Conservation (phyloP, 2,113 vertebrate species). For the Maccullochella peelii region DNA sequence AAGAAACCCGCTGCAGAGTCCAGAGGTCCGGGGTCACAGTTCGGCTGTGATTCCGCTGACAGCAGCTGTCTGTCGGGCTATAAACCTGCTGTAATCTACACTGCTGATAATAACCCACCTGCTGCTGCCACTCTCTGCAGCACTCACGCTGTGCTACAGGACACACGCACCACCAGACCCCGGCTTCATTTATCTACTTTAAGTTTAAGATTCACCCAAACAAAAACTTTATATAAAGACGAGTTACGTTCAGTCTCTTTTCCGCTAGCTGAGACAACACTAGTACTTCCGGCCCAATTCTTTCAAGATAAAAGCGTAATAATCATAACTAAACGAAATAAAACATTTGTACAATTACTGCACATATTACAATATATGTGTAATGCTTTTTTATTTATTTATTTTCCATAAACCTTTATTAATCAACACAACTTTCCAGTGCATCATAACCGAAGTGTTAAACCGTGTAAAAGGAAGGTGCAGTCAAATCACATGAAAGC, state of each 20-base stretch:
- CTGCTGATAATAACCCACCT: neutral
- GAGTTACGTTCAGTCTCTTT: fast-evolving
- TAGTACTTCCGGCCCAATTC: neutral
- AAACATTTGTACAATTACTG: neutral
- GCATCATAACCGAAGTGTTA: too few species aligned
- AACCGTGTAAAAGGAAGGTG: too few species aligned
- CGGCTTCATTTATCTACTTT: neutral
- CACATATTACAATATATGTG: too few species aligned
- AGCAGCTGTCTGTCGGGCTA: neutral
- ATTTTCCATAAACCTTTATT: too few species aligned
- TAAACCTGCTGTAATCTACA: conserved; percentile 1
- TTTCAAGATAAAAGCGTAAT: conserved; percentile 15
- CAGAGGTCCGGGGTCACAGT: conserved; percentile 33
- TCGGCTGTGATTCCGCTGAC: conserved; percentile 18
- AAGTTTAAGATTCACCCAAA: fast-evolving
- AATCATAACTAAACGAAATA: neutral
- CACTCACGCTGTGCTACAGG: too few species aligned
- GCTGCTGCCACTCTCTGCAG: too few species aligned
- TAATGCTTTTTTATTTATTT: too few species aligned
- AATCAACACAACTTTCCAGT: too few species aligned
- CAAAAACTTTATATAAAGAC: neutral
- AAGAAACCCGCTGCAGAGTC: neutral
- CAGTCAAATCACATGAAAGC: too few species aligned
- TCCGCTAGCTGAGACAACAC: neutral
- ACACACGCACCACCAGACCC: neutral